phyloP scores from a whole-genome alignment of 1,140 invertebrate genomes.

The Pseudomyrmex flavicornis region DNA sequence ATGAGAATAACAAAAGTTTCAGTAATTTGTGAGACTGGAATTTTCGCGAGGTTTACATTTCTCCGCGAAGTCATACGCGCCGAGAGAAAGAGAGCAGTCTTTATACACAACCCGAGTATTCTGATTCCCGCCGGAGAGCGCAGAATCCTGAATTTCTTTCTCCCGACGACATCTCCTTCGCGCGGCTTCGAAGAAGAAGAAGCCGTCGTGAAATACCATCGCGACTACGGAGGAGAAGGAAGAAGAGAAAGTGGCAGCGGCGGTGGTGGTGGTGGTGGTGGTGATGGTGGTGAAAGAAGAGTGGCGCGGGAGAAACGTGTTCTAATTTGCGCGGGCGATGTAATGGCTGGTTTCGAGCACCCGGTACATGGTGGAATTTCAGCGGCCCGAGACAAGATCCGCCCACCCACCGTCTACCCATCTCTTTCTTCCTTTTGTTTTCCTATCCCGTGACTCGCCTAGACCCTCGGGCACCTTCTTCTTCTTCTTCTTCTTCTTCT shows the following conservation, averaged over 20 bases:
- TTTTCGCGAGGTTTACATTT: not conserved
- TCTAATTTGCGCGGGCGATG: conserved; percentile 58
- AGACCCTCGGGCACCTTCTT: not conserved
- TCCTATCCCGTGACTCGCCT: conserved; percentile 13
- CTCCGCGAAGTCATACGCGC: not conserved
- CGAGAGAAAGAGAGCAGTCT: not conserved
- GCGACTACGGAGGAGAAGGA: not conserved
- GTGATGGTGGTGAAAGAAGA: no score
- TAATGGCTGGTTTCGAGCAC: conserved; percentile 60
- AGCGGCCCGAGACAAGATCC: conserved; percentile 48
- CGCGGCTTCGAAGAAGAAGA: not conserved
- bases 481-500: conserved; percentile 25
- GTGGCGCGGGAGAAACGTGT: conserved; percentile 14
- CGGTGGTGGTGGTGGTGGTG: no score
- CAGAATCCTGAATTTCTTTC: conserved; percentile 35
- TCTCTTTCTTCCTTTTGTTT: not conserved
- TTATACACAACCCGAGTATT: not conserved
- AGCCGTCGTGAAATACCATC: conserved; percentile 47
- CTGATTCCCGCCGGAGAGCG: not conserved
- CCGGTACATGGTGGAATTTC: conserved; percentile 60
- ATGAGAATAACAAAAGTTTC: not conserved
- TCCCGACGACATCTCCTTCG: conserved; percentile 18
- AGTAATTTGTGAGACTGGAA: not conserved
- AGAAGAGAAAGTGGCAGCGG: not conserved
- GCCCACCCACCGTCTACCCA: conserved; percentile 27